These are phyloP conservation scores for Smutsia gigantea DNA, from an alignment of 2,797 vertebrate genomes.

Conservation along the genomic window DNA sequence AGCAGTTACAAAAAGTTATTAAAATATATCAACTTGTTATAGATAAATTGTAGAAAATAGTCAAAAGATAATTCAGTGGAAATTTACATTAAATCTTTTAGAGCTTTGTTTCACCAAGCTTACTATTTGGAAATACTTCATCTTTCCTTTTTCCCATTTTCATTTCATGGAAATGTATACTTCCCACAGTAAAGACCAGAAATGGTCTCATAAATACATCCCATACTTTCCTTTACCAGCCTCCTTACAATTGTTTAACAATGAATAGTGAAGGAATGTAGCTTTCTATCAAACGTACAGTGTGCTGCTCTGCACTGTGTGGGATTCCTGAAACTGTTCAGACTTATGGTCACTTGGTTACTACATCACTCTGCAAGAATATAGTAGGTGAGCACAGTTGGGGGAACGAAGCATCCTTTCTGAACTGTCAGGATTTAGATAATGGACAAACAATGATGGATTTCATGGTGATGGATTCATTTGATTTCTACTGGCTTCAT, in stretches of 20 bases:
- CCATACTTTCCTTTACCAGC: neutral
- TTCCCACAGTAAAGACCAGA: neutral
- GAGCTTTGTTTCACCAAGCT: neutral
- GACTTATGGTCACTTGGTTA: neutral
- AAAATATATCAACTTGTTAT: neutral
- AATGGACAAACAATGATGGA: constrained; percentile 60
- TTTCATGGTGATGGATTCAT: constrained; percentile 60
- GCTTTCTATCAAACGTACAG: constrained; percentile 49
- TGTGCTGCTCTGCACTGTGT: neutral
- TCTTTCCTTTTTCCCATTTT: neutral
- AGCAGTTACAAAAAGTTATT: neutral
- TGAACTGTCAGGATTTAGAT: constrained; percentile 50
- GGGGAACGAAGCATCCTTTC: constrained; percentile 10
- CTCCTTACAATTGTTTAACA: neutral
- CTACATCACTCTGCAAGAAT: neutral
- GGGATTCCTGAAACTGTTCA: constrained; percentile 28
- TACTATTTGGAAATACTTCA: neutral
- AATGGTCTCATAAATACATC: neutral
- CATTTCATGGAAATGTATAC: neutral
- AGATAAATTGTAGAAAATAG: neutral
- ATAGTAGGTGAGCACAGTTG: neutral
- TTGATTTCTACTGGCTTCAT: constrained; percentile 43
- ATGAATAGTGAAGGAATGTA: constrained; percentile 28
- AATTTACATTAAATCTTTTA: neutral
- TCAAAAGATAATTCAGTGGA: neutral